Conservation (phyloP, 2,888 invertebrate genomes). For the Megaustenia siamemsis region DNA sequence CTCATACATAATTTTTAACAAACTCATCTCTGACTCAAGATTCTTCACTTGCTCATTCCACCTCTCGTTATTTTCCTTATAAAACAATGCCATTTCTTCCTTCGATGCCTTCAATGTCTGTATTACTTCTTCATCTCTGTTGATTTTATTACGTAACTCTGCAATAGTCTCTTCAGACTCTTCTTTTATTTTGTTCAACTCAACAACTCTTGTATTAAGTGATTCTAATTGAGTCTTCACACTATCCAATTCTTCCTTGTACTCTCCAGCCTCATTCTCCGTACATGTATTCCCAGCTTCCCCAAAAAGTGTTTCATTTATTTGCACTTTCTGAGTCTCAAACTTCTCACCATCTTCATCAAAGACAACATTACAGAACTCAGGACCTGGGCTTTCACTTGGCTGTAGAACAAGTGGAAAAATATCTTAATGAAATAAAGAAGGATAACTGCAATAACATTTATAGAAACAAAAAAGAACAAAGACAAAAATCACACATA, state of each 20-base stretch:
- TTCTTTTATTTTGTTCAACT: not conserved
- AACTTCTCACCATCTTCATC: not conserved
- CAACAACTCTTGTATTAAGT: not conserved
- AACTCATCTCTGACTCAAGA: not conserved
- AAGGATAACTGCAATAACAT: not conserved
- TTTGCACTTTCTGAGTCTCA: not conserved
- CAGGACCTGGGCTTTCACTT: not conserved
- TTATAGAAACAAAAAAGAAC: not conserved
- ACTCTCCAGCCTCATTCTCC: not conserved
- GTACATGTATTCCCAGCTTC: not conserved
- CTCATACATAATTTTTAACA: not conserved
- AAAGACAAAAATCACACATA: no score
- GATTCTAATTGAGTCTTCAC: not conserved
- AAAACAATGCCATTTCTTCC: not conserved
- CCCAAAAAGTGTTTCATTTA: not conserved
- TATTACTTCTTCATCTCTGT: not conserved
- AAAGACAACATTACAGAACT: not conserved
- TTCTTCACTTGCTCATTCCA: not conserved
- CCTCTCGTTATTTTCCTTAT: not conserved
- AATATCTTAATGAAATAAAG: not conserved
- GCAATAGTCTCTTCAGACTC: slow-evolving; percentile 13
- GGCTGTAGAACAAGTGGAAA: not conserved
- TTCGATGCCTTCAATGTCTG: not conserved
- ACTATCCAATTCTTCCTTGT: not conserved
- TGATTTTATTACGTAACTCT: not conserved